Percentiles rank a stretch among this genome's conserved stretches.
Conservation (phyloP, 1,140 invertebrate species). For the Teleopsis dalmanni region DNA sequence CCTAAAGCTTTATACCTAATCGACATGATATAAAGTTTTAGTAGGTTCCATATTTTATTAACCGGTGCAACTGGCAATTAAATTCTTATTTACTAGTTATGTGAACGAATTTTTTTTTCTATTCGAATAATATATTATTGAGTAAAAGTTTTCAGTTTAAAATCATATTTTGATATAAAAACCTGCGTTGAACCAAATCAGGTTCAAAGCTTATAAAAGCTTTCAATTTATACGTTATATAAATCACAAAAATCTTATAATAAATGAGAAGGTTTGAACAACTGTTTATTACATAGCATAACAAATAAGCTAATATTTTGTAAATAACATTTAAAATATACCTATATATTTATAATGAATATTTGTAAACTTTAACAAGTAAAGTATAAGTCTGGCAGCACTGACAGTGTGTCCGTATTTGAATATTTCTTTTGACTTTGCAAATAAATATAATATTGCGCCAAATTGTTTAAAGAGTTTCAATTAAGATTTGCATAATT, state of each 20-base stretch:
- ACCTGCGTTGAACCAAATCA: constrained; percentile 8
- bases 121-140: constrained; percentile 5
- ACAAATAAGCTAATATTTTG: no score
- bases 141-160: constrained; percentile 4
- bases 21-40: constrained; percentile 10
- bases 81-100: constrained; percentile 2
- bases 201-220: constrained; percentile 1
- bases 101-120: neutral
- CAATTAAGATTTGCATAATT: constrained; percentile 13
- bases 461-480: no score
- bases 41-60: constrained; percentile 6
- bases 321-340: no score
- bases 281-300: no score
- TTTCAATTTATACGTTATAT: neutral
- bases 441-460: no score
- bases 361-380: no score
- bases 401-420: no score
- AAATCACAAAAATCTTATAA: no score
- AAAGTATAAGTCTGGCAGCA: no score
- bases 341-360: no score
- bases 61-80: neutral
- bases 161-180: constrained; percentile 13
- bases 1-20: neutral
- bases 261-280: no score
- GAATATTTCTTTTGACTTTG: no score